Evolutionary conservation across 2,888 invertebrate species (phyloP).

Genomic region (Stenurella melanura): DNA sequence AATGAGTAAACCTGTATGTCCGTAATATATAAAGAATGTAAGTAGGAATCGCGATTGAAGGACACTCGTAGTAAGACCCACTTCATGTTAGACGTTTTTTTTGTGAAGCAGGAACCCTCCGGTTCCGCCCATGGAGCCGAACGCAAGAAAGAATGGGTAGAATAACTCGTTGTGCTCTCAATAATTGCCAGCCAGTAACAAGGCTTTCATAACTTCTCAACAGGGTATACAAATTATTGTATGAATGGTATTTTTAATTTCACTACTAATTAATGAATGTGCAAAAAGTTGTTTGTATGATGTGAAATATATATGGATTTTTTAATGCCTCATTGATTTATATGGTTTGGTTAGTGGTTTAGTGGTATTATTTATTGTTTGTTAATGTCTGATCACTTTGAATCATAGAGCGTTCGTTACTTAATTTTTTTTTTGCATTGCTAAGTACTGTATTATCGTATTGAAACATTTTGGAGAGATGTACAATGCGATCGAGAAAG

Average conservation of each 20-base stretch:
- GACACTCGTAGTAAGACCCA: slow-evolving; percentile 17
- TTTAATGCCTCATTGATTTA: slow-evolving; percentile 20
- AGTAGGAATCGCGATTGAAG: not conserved
- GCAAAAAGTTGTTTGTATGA: slow-evolving; percentile 35
- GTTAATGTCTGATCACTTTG: not conserved
- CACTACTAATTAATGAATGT: slow-evolving; percentile 36
- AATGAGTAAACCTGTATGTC: not conserved
- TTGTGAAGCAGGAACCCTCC: slow-evolving; percentile 16
- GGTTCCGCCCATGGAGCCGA: slow-evolving; percentile 33
- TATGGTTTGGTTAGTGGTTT: not conserved
- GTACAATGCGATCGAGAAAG: too few relatives aligned
- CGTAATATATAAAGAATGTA: not conserved
- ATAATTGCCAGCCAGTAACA: slow-evolving; percentile 39
- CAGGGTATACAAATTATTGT: slow-evolving; percentile 39
- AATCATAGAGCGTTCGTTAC: too few relatives aligned
- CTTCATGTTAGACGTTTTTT: slow-evolving; percentile 23
- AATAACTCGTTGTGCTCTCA: slow-evolving; percentile 38
- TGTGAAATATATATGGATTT: slow-evolving; percentile 20
- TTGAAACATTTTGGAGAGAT: too few relatives aligned
- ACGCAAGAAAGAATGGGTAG: slow-evolving; percentile 27
- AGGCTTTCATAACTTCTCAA: slow-evolving; percentile 42
- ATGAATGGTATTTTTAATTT: slow-evolving; percentile 40
- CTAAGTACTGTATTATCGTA: too few relatives aligned
- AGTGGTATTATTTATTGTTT: slow-evolving; percentile 10
- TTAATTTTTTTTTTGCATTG: not conserved